These are phyloP conservation scores for Mesocentrotus franciscanus DNA, from an alignment of 53 echinoderm and acorn worm genomes.

Conservation along the genomic window DNA sequence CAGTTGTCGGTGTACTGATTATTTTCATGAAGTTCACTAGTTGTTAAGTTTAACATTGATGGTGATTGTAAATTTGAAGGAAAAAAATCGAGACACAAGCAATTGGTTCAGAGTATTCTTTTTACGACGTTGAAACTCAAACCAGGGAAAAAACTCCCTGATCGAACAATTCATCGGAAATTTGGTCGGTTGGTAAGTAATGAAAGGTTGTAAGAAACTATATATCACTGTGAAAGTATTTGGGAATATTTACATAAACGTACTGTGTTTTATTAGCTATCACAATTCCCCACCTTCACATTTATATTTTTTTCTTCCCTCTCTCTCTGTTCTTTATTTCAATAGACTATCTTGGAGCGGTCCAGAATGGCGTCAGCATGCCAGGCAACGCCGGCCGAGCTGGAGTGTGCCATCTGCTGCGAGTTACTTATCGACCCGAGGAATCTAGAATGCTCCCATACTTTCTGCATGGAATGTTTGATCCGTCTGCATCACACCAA, in stretches of 20 bases:
- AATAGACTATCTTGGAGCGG: background rate
- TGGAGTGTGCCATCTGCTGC: conserved; percentile 41
- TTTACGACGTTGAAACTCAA: background rate
- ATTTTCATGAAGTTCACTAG: background rate
- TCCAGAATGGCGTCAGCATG: conserved; percentile 27
- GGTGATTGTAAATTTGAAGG: no score
- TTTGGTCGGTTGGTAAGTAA: no score
- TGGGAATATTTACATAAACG: no score
- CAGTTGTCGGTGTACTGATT: background rate
- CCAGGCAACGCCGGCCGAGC: conserved; percentile 1
- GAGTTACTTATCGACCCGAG: conserved; percentile 39
- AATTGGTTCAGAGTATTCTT: background rate
- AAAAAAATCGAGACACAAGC: no score
- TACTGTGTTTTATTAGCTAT: no score
- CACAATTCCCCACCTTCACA: no score
- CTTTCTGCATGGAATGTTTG: conserved; percentile 45
- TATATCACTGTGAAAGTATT: no score
- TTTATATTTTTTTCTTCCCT: background rate
- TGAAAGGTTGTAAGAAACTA: no score
- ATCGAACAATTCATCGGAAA: background rate
- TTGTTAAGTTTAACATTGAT: background rate
- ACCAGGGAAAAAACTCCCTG: background rate
- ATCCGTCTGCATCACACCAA: conserved; percentile 6
- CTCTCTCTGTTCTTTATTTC: background rate
- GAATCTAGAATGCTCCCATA: background rate